Percentiles rank a stretch among this genome's conserved stretches.
These are phyloP conservation scores for Cladopsammia gracilis DNA, from an alignment of 64 coral and sea anemone genomes.

Conservation along the genomic window DNA sequence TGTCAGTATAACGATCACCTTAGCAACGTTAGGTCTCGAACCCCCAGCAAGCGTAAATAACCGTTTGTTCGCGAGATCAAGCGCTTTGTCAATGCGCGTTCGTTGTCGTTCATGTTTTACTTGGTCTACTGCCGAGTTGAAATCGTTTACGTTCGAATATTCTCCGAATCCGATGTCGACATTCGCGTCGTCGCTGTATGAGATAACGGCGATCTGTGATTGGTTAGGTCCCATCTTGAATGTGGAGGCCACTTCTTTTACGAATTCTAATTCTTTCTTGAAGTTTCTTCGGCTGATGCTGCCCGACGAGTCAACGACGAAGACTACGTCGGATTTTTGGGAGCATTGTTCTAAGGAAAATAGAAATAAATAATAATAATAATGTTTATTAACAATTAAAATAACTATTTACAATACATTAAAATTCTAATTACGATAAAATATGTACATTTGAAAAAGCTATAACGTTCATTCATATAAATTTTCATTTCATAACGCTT, in stretches of 20 bases:
- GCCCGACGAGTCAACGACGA: conserved; percentile 41
- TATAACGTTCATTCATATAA: no score
- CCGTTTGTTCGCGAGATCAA: conserved; percentile 3
- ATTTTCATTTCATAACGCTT: no score
- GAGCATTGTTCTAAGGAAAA: conserved; percentile 2
- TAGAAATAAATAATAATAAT: not conserved
- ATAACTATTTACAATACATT: no score
- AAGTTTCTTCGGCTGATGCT: conserved; percentile 38
- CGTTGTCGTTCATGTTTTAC: conserved; percentile 18
- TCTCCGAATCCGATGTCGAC: conserved; percentile 38
- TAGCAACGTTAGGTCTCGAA: conserved; percentile 29
- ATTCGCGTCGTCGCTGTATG: conserved; percentile 46
- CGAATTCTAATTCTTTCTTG: conserved; percentile 30
- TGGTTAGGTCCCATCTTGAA: conserved; percentile 49
- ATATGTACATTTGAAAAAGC: no score
- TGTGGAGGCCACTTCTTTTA: conserved; percentile 29
- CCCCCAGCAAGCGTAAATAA: conserved; percentile 31
- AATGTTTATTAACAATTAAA: no score
- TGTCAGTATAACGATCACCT: conserved; percentile 54
- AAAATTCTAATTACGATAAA: no score
- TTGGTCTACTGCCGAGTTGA: conserved; percentile 38
- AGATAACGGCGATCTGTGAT: conserved; percentile 45
- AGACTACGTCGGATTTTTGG: conserved; percentile 43
- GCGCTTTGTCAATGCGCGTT: conserved; percentile 52
- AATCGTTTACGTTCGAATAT: conserved; percentile 43